A percentile compares a stretch with the other conserved stretches of the same genome.
Conservation (phyloP, 2,888 invertebrate species). For the Drosophila neutralis region DNA sequence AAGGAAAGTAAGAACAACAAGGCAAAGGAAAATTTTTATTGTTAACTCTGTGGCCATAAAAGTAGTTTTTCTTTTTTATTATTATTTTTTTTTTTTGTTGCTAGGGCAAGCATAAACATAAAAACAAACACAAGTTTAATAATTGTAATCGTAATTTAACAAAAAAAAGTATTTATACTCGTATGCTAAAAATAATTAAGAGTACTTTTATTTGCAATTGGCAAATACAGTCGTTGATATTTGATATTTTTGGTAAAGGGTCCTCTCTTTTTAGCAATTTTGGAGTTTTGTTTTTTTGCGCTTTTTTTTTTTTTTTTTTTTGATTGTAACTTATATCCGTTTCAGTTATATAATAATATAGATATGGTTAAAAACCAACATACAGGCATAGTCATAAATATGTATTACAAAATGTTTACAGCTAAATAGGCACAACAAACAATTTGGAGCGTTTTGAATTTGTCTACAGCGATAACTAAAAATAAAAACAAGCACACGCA, state of each 20-base stretch:
- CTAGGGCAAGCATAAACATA: constrained; percentile 72
- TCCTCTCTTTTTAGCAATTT: constrained; percentile 73
- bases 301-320: constrained; percentile 16
- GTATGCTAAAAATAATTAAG: constrained; percentile 51
- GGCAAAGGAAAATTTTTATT: constrained; percentile 30
- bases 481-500: constrained; percentile 69
- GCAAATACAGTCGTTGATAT: constrained; percentile 52
- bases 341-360: constrained; percentile 54
- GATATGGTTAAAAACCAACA: constrained; percentile 44
- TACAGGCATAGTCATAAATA: constrained; percentile 65
- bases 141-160: constrained; percentile 1
- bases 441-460: constrained; percentile 47
- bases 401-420: constrained; percentile 55
- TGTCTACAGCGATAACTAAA: constrained; percentile 43
- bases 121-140: constrained; percentile 31
- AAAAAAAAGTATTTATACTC: constrained; percentile 33
- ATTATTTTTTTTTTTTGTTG: constrained; percentile 29
- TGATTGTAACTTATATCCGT: constrained; percentile 53
- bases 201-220: constrained; percentile 49
- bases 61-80: neutral
- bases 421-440: constrained; percentile 69
- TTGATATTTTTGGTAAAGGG: constrained; percentile 65
- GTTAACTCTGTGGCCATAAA: constrained; percentile 7
- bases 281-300: constrained; percentile 35
- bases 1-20: constrained; percentile 35